phyloP scores from a whole-genome alignment of 2,888 invertebrate species.

The Sipha maydis region DNA sequence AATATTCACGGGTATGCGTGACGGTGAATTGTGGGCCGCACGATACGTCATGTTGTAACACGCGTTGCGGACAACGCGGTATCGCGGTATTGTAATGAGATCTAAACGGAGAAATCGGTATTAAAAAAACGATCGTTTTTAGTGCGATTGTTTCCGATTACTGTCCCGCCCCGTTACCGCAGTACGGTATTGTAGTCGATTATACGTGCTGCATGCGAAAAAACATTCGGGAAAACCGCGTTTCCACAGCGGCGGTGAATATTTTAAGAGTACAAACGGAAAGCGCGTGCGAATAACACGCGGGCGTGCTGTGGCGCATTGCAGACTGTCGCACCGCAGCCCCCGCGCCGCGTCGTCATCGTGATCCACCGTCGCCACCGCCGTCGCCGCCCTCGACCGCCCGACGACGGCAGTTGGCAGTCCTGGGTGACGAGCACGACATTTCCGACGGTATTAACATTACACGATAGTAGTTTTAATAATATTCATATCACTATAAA shows the following conservation, averaged over 20 bases:
- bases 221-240: not conserved
- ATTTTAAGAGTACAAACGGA: not conserved
- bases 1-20: too few relatives aligned
- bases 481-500: too few relatives aligned
- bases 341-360: not conserved
- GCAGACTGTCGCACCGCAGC: slow-evolving; percentile 8
- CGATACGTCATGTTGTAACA: too few relatives aligned
- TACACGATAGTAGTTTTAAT: too few relatives aligned
- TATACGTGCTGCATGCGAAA: too few relatives aligned
- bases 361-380: not conserved
- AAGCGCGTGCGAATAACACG: not conserved
- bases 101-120: too few relatives aligned
- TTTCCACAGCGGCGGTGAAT: not conserved
- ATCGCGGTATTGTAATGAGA: too few relatives aligned
- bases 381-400: not conserved
- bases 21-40: too few relatives aligned
- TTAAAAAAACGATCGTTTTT: too few relatives aligned
- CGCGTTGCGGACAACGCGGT: too few relatives aligned
- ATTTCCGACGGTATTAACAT: not conserved
- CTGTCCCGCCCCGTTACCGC: too few relatives aligned
- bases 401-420: not conserved
- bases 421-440: not conserved
- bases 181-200: too few relatives aligned
- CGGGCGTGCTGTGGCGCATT: slow-evolving; percentile 17
- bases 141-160: not conserved